phyloP scores from a whole-genome alignment of 2,797 vertebrate species.

The Clamator glandarius region DNA sequence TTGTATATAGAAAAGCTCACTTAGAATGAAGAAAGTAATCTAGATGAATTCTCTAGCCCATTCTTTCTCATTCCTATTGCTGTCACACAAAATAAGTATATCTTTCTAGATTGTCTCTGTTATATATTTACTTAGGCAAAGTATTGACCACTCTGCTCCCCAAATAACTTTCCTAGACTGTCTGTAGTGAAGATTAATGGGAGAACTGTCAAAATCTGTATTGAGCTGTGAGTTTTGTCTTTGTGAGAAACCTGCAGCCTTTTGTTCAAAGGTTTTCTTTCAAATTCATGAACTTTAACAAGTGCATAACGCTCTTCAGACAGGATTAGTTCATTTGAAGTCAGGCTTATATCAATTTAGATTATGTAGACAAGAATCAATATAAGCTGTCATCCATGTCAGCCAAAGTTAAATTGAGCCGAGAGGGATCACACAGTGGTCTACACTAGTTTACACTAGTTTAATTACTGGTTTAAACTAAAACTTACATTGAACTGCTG shows the following conservation, averaged over 20 bases:
- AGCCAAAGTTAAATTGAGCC: background rate
- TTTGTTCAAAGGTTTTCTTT: slow-evolving; percentile 32
- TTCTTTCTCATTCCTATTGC: slow-evolving; percentile 27
- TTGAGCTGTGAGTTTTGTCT: background rate
- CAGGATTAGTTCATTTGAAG: slow-evolving; percentile 25
- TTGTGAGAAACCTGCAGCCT: background rate
- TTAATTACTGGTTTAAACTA: slow-evolving; percentile 5
- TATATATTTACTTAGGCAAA: slow-evolving; percentile 24
- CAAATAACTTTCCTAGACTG: slow-evolving; percentile 17
- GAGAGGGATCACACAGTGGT: background rate
- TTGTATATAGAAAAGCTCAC: background rate
- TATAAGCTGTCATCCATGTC: background rate
- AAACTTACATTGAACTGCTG: background rate
- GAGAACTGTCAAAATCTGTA: slow-evolving; percentile 2
- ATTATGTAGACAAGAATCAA: slow-evolving; percentile 41
- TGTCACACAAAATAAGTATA: slow-evolving; percentile 15
- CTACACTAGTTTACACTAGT: background rate
- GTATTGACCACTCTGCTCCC: background rate
- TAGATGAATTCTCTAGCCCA: background rate
- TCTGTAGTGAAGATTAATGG: slow-evolving; percentile 19
- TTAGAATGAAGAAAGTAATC: slow-evolving; percentile 9
- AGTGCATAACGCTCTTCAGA: background rate
- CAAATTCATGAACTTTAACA: slow-evolving; percentile 7
- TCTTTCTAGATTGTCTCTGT: slow-evolving; percentile 8
- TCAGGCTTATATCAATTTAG: slow-evolving; percentile 27